phyloP scores from a whole-genome alignment of 2,888 invertebrate species.

The Anoplius nigerrimus region DNA sequence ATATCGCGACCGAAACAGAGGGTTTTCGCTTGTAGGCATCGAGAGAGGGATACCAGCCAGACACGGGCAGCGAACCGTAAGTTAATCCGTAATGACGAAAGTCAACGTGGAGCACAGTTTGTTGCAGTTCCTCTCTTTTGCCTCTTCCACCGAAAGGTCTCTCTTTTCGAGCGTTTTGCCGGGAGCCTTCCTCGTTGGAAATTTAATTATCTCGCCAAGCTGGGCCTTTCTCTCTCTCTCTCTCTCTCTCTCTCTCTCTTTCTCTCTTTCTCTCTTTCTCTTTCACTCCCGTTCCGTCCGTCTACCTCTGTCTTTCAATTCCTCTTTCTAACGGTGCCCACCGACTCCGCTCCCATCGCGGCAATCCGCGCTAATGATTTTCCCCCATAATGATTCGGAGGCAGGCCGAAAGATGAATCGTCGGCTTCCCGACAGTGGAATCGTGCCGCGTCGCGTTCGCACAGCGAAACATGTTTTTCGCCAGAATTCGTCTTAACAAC shows the following conservation, averaged over 20 bases:
- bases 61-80: conserved; percentile 21
- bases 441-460: too few species aligned
- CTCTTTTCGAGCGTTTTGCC: conserved; percentile 24
- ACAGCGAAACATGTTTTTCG: too few species aligned
- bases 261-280: background rate
- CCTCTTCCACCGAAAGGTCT: conserved; percentile 9
- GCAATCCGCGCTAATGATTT: conserved; percentile 15
- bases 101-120: conserved; percentile 37
- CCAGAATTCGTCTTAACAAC: conserved; percentile 3
- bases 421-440: too few species aligned
- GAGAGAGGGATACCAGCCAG: background rate
- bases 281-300: background rate
- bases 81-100: conserved; percentile 43
- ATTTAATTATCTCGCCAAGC: conserved; percentile 65
- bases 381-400: conserved; percentile 3
- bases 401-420: too few species aligned
- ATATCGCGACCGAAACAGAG: too few species aligned
- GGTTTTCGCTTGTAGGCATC: too few species aligned
- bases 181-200: conserved; percentile 57
- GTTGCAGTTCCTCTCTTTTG: conserved; percentile 25
- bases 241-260: background rate
- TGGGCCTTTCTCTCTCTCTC: background rate
- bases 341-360: background rate
- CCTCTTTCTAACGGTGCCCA: background rate
- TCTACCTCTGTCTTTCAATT: background rate